phyloP scores from a whole-genome alignment of 2,888 invertebrate species.

The Dicranocentrus wangi region DNA sequence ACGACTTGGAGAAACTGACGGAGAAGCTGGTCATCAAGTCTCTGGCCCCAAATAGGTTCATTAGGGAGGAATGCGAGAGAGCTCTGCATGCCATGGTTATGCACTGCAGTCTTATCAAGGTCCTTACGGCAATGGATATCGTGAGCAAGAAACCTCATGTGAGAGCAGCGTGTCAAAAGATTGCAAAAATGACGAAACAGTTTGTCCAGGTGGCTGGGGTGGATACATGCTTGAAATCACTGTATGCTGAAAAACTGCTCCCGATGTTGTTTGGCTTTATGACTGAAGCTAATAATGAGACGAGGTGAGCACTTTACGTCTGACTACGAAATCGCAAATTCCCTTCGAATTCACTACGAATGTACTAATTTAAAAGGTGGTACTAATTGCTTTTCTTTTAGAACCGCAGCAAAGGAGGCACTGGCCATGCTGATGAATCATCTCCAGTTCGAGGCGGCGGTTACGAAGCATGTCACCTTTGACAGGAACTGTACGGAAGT shows the following conservation, averaged over 20 bases:
- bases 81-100: conserved; percentile 43
- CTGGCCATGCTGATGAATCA: conserved; percentile 53
- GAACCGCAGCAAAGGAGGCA: conserved; percentile 47
- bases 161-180: conserved; percentile 14
- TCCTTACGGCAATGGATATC: conserved; percentile 33
- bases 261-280: conserved; percentile 53
- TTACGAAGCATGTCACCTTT: conserved; percentile 39
- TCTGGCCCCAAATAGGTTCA: conserved; percentile 36
- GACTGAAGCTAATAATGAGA: conserved; percentile 46
- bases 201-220: conserved; percentile 38
- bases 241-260: conserved; percentile 42
- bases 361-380: too few relatives aligned
- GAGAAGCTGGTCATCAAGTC: conserved; percentile 43
- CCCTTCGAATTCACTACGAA: too few relatives aligned
- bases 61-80: conserved; percentile 43
- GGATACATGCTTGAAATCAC: conserved; percentile 28
- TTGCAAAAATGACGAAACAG: conserved; percentile 40
- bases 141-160: conserved; percentile 13
- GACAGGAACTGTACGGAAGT: conserved; percentile 46
- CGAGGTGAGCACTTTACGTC: conserved; percentile 24
- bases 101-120: conserved; percentile 34
- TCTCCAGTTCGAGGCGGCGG: conserved; percentile 45
- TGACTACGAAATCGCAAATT: not conserved
- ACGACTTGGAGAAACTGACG: conserved; percentile 44
- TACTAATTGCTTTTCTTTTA: too few relatives aligned